Evolutionary conservation across 2,113 vertebrate genomes (phyloP), one percentile per base, ranked within the genome.

Genomic region (Seriola rivoliana): DNA sequence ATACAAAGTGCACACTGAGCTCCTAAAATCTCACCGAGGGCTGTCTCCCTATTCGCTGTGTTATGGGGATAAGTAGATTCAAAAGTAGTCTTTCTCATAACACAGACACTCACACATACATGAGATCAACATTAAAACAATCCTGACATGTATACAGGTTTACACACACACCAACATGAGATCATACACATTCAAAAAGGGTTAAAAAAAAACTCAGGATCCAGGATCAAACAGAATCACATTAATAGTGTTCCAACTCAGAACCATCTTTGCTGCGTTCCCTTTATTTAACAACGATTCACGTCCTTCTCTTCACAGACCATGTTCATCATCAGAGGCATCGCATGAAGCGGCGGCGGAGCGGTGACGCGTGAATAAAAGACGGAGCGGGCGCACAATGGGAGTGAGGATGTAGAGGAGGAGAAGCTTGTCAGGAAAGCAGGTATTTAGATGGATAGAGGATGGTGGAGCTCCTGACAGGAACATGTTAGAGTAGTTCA

Each of bases 1-100:
- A 94, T 95, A 94, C 88, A 98, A 98, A 98, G 97, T 98, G 97
- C 97, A 97, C 94, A 96, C 93, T 95, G 95, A 96, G 95, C 95
- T 93, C 92, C 94, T 93, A 94, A 78, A 89, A 91, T 91, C 91
- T 94, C 91, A n/a, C 78, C 75, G 90, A 93, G 77, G 92, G 92
- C 50, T 67, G 90, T 66, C 77, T 88, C 74, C 77, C 84, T 59
- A 68, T 52, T 90, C 69, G 62, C 76, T 68, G 83, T 81, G 68
- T 88, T 87, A 81, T 55, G 72, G 54, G 69, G 78, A 72, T 59
- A 85, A 69, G 70, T 80, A 71, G 42, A 85, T 87, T 86, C 57
- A 81, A 89, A 89, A 91, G 87, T 88, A 84, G 85, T 90, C 87
- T 78, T 78, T 81, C 76, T 86, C 83, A 75, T 80, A 70, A 83